phyloP scores from a whole-genome alignment of 2,888 invertebrate species.

The Eristalinus aeneus region DNA sequence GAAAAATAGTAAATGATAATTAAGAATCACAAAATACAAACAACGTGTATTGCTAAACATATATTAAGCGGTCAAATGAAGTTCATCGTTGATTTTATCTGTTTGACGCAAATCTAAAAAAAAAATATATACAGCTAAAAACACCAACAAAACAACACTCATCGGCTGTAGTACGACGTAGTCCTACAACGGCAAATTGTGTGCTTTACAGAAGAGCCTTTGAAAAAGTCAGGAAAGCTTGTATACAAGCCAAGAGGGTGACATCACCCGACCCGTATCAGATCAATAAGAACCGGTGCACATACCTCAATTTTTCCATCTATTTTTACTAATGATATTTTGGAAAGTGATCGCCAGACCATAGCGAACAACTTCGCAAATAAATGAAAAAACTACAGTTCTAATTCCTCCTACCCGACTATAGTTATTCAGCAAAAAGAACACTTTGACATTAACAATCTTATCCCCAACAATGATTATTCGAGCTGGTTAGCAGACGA shows the following conservation, averaged over 20 bases:
- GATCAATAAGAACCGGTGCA: neutral
- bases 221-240: neutral
- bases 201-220: neutral
- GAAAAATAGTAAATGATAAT: too few species aligned
- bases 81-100: too few species aligned
- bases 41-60: too few species aligned
- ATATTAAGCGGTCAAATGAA: too few species aligned
- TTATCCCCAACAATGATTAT: neutral
- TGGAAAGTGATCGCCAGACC: too few species aligned
- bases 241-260: neutral
- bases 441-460: neutral
- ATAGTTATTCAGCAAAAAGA: constrained; percentile 1
- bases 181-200: constrained; percentile 24
- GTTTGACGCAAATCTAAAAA: too few species aligned
- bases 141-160: too few species aligned
- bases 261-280: neutral
- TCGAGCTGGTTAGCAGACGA: neutral
- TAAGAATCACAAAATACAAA: too few species aligned
- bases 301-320: neutral
- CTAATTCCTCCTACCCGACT: constrained; percentile 1
- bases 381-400: constrained; percentile 6
- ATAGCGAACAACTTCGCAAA: neutral
- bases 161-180: neutral
- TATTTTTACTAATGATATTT: neutral
- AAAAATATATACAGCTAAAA: too few species aligned